Evolutionary conservation across 2,888 invertebrate species (phyloP), one percentile per base, ranked within the genome.

Genomic region (Celastrina argiolus): DNA sequence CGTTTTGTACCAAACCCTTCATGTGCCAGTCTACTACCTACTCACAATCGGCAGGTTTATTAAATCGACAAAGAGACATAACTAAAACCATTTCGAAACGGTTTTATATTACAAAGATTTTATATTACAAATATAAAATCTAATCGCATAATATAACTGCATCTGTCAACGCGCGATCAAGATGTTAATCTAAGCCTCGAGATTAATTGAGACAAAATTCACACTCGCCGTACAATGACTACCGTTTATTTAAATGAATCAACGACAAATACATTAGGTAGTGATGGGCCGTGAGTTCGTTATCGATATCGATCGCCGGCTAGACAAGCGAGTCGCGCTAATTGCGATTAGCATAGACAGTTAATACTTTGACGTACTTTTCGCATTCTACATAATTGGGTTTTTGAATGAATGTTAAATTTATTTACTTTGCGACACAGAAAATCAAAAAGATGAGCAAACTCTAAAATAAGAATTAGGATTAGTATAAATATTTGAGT

Each of bases 201-300:
- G 34, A 34, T 59, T 34, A 31, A 59, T 59, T 34, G 59, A 59
- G 59, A 59, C 34, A 34, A 59, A 34, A 59, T 59, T 34, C 34
- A 59, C 34, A 34, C 31, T 59, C 31, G 34, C 34, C 18, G 8
- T 51, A 59, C 34, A 59, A 31, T 59, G 59, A 59, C 59, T 59
- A 59, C 59, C 59, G 59, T 59, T 59, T 59, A 59, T 59, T 59
- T 59, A 59, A 59, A 59, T 59, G 58, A 58, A 31, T 58, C 58
- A 58, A 58, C 58, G 31, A 58, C 59, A 31, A 34, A 59, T 59
- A 59, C 59, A 59, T 59, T 59, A 59, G 34, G 34, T 59, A 59
- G 59, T 31, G 59, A 59, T 59, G 59, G 4, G 18, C 10, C 31
- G 16, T 31, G 7, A 5, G 10, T 16, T 59, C 34, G 10, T 16